Evolutionary conservation across 2,888 invertebrate species (phyloP), one percentile per base, ranked within the genome.

Genomic region (Drosophila paranaensis): DNA sequence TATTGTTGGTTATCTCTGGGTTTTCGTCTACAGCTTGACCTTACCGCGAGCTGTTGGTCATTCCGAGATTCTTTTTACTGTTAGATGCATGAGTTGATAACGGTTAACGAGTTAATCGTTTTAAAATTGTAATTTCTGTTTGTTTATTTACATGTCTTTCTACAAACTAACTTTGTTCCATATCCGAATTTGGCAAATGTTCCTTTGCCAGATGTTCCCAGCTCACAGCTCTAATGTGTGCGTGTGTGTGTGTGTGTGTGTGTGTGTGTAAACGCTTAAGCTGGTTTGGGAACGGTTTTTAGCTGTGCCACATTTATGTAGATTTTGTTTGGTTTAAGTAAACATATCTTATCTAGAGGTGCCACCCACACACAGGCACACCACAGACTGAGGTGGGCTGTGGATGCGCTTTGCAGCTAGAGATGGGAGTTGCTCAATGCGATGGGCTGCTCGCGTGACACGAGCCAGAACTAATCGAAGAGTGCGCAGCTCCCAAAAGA

Each of bases 331-430:
- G 55, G 51, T 58, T 66, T 74, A 74, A 60, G 65, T 58, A 77
- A 57, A 66, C 63, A 51, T 63, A 82, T 77, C 71, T 80, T 85
- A 82, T 86, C 83, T 77, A 45, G 39, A 45, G 77, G 66, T 51
- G 61, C 68, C 72, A 68, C 78, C 80, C 80, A 85, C 74, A 42
- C 80, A 85, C 74, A 48, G 8, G 8, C 55, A 61, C 25, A 16
- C 55, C 48, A 37, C 56, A 62, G 62, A 33, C 50, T 16, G 27
- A 57, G 30, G 54, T 55, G 54, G 54, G 54, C 27, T 20, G 16
- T 56, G 43, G 50, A 35, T 53, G 64, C 46, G 48, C 40, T 42
- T 57, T 42, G 5, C 48, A 65, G 37, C 37, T 66, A 81, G 78
- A 71, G 70, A 68, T 71, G 77, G 33, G n/a, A 2, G 14, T 37